These are phyloP conservation scores for Alouatta palliata DNA, from an alignment of 2,113 vertebrate genomes.

Conservation along the genomic window DNA sequence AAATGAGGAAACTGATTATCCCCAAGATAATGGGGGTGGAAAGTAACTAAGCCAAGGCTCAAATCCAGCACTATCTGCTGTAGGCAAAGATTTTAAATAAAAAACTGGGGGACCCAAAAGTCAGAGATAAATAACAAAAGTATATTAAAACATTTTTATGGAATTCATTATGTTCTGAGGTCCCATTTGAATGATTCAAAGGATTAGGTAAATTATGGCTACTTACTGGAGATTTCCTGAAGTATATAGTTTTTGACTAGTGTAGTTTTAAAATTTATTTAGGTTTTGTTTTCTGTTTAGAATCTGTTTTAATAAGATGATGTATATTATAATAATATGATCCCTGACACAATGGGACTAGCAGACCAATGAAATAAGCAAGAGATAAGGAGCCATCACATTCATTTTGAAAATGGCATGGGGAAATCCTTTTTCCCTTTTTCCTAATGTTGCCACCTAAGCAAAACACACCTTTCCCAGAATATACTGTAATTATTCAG, in stretches of 20 bases:
- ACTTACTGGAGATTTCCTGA: neutral
- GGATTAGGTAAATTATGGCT: neutral
- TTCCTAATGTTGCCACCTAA: conserved; percentile 22
- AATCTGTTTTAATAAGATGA: conserved; percentile 39
- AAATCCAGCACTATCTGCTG: neutral
- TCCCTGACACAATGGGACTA: neutral
- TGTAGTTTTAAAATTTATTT: neutral
- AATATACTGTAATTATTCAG: neutral
- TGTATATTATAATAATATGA: neutral
- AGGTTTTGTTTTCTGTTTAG: neutral
- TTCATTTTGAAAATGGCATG: conserved; percentile 39
- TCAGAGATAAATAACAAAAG: neutral
- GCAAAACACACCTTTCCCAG: conserved; percentile 37
- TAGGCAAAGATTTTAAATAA: neutral
- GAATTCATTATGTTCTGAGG: neutral
- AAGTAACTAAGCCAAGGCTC: neutral
- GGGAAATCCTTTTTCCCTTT: conserved; percentile 22
- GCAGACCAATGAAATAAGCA: neutral
- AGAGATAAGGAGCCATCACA: neutral
- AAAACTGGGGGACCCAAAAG: neutral
- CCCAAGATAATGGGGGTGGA: neutral
- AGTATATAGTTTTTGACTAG: neutral
- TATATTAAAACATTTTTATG: neutral
- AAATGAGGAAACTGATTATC: neutral
- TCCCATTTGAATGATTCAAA: conserved; percentile 6